Evolutionary conservation across 2,888 invertebrate genomes (phyloP), one percentile per base, ranked within the genome.

Genomic region (Lepidocyrtoides sp.): DNA sequence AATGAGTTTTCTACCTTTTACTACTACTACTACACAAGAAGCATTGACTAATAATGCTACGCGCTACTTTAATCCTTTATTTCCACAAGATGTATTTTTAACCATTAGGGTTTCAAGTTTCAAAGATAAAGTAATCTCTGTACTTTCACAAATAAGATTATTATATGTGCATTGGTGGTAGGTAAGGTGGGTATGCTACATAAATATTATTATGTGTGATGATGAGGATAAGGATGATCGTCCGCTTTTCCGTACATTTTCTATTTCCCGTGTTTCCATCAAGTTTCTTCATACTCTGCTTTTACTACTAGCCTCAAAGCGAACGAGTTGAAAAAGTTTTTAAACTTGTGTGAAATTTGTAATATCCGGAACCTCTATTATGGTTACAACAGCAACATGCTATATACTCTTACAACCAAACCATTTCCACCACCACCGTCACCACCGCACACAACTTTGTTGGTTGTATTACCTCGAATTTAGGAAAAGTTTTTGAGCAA

Each of bases 331-430:
- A 26, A 60, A 87, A 82, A 77, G 54, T 82, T 82, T 79, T 82
- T 69, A 69, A 88, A 88, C 66, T 88, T 89, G 92, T 92, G 92
- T 92, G 91, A 93, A 93, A 93, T 93, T 93, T 91, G 93, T 91
- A 93, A 93, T 93, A 93, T 92, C 93, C 93, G 92, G 93, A 81
- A 69, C 81, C 60, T 81, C 79, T 82, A 92, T 90, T 89, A 92
- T 86, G 60, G 86, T 89, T 86, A 89, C 92, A 32, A 41, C 48
- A n/a, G 32, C 66, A 82, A 60, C 36, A 20, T 60, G 51, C 23
- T 26, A 20, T 48, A 10, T 12, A n/a, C n/a, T 12, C n/a, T 63
- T 48, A 20, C 44, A 75, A 4, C 8, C 4, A 2, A 29, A 41
- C 82, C 5, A 60, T 60, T 10, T 60, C 20, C 10, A 41, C 26